Percentiles rank a stretch among this genome's conserved stretches.
phyloP scores from a whole-genome alignment of 2,113 vertebrate species.

The Solea senegalensis region DNA sequence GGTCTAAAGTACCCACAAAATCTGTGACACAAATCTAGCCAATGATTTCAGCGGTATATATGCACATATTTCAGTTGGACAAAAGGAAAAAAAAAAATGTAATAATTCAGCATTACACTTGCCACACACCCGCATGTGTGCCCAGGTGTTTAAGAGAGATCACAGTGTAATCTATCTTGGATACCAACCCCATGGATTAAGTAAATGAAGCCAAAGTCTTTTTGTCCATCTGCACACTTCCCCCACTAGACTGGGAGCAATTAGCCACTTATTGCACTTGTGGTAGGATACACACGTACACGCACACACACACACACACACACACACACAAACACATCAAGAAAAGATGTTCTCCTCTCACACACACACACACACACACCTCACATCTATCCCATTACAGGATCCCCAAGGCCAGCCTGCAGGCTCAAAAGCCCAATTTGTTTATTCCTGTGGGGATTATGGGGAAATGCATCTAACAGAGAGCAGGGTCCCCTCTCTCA shows the following conservation, averaged over 20 bases:
- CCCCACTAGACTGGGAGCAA: conserved; percentile 58
- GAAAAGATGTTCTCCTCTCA: conserved; percentile 55
- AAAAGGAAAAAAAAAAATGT: not conserved
- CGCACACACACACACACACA: conserved; percentile 16
- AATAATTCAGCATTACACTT: not conserved
- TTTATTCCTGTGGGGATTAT: conserved; percentile 80
- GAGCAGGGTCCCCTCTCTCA: conserved; percentile 65
- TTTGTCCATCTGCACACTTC: conserved; percentile 45
- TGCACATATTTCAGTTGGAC: not conserved
- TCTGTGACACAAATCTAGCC: not conserved
- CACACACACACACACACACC: conserved; percentile 30
- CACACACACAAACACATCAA: conserved; percentile 23
- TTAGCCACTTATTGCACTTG: conserved; percentile 63
- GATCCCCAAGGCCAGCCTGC: conserved; percentile 68
- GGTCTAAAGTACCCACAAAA: not conserved
- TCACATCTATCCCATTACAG: conserved; percentile 68
- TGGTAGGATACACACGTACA: conserved; percentile 20
- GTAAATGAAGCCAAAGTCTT: conserved; percentile 51
- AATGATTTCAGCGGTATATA: not conserved
- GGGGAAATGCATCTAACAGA: conserved; percentile 75
- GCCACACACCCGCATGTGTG: not conserved
- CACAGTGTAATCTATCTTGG: conserved; percentile 33
- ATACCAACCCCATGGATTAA: conserved; percentile 57
- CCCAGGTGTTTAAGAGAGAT: conserved; percentile 44
- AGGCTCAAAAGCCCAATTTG: conserved; percentile 81